These are phyloP conservation scores for Dryoscopus gambensis DNA, from an alignment of 2,113 vertebrate genomes.

Conservation along the genomic window DNA sequence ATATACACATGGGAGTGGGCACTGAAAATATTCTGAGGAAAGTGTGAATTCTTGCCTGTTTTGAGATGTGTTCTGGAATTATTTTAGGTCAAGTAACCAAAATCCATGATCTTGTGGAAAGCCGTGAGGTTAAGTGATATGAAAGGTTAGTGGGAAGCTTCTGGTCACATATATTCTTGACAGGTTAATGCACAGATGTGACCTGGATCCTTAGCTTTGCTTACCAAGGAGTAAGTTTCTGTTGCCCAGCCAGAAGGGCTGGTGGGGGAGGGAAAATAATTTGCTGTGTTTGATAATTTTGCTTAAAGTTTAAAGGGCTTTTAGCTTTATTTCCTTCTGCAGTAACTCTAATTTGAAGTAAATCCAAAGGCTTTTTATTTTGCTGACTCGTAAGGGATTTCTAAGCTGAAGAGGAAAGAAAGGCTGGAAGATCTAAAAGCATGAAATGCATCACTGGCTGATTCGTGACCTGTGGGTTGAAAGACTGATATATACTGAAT, in stretches of 20 bases:
- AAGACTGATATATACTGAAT: not conserved
- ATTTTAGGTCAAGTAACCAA: not conserved
- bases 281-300: not conserved
- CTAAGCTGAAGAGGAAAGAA: not conserved
- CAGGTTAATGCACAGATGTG: conserved; percentile 24
- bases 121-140: conserved; percentile 18
- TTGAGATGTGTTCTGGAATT: not conserved
- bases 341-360: not conserved
- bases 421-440: not conserved
- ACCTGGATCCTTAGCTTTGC: not conserved
- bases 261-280: not conserved
- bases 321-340: not conserved
- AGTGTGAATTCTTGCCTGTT: not conserved
- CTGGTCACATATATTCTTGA: not conserved
- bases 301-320: not conserved
- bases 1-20: not conserved
- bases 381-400: not conserved
- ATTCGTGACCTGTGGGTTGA: not conserved
- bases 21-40: not conserved
- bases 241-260: not conserved
- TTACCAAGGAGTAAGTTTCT: not conserved
- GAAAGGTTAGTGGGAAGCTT: not conserved
- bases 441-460: not conserved
- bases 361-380: not conserved
- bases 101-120: not conserved